Base-by-base conservation (phyloP, 2,797 vertebrate species). In the Nasua narica region DNA sequence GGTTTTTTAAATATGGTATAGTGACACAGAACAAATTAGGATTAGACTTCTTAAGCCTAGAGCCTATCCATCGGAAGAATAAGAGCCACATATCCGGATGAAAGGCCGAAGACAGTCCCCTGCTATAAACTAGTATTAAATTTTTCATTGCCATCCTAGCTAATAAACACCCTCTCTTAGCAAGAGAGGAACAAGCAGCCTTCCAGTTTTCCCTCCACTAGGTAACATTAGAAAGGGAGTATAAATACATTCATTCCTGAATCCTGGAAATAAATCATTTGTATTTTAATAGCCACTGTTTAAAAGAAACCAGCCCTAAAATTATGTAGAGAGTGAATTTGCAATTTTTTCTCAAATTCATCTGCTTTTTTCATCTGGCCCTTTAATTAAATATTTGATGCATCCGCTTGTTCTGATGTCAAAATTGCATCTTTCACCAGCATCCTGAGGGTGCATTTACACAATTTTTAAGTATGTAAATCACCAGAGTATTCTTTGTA, bases 161-260 rank as follows among this genome's bases (percentile, higher is more conserved):
- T 85, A 93, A 90, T 95, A 95, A 96, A 94, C 90, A 95, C 83
- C 72, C 52, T 90, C 50, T 77, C 35, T 65, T 62, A 65, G 89
- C 72, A 77, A 84, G 25, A 14, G 62, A 70, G 16, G 13, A 89
- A 11, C 14, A 60, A 18, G 0, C 23, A 86, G 48, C 12, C 37
- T 19, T 82, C 62, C 43, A 56, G 56, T 74, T 87, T 72, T 87
- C 27, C 54, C 48, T 85, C 52, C 13, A 10, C 79, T 82, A 46
- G 10, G 87, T 77, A 74, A 50, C 35, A 12, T 74, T 70, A 46
- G 40, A 84, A 82, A 88, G 21, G 35, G 27, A 67, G 14, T 90
- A 56, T 19, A 3, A 67, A 9, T 46, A 23, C 54, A 56, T 56
- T 56, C 72, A 37, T 78, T 69, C 56, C 40, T 18, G 19, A 87